Evolutionary conservation across 1,140 invertebrate genomes (phyloP).

Genomic region (Chironomus striatipennis): DNA sequence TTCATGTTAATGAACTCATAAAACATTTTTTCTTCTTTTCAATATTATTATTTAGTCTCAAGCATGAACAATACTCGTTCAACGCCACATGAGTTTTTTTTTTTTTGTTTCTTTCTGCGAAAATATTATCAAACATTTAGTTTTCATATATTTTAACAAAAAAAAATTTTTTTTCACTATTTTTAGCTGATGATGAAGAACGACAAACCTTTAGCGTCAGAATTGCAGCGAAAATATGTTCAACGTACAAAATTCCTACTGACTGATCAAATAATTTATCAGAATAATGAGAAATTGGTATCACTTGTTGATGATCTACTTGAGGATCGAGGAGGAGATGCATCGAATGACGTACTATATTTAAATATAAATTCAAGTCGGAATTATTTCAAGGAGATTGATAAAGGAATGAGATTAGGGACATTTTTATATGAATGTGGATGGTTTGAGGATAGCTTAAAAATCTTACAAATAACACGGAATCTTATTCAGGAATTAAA

Average conservation of each 20-base stretch:
- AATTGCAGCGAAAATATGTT: background rate
- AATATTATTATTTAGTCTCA: no score
- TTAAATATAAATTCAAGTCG: background rate
- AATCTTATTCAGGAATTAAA: constrained; percentile 47
- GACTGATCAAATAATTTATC: background rate
- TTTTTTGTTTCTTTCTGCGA: background rate
- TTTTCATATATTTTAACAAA: background rate
- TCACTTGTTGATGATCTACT: background rate
- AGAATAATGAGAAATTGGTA: background rate
- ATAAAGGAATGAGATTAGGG: constrained; percentile 52
- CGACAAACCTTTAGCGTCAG: background rate
- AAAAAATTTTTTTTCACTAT: constrained; percentile 3
- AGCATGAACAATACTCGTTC: background rate
- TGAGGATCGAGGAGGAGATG: background rate
- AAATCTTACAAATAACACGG: constrained; percentile 55
- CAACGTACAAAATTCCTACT: constrained; percentile 12
- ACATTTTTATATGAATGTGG: constrained; percentile 79
- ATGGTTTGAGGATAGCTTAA: constrained; percentile 66
- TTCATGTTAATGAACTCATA: constrained; percentile 3
- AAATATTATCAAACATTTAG: background rate
- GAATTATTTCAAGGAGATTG: constrained; percentile 36
- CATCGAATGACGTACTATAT: background rate
- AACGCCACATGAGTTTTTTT: background rate
- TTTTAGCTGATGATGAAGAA: constrained; percentile 19
- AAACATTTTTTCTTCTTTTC: background rate